Conservation (phyloP, 2,888 invertebrate species). For the Tinea trinotella region DNA sequence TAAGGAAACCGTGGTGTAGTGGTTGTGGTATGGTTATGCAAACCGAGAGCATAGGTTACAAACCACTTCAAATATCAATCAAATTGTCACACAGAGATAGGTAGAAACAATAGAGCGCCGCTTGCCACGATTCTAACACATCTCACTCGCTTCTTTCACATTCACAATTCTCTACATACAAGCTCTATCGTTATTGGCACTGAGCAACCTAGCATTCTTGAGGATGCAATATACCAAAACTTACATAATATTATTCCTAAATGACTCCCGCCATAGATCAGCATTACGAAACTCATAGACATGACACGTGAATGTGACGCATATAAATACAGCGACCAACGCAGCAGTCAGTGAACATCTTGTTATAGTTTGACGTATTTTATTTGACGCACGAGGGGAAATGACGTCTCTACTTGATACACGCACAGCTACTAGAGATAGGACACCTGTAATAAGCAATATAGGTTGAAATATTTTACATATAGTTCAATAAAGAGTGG, state of each 20-base stretch:
- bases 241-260: slow-evolving; percentile 87
- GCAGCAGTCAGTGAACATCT: slow-evolving; percentile 87
- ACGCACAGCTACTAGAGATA: slow-evolving; percentile 84
- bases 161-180: too few relatives aligned
- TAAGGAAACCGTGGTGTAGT: too few relatives aligned
- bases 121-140: too few relatives aligned
- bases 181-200: too few relatives aligned
- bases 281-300: slow-evolving; percentile 85
- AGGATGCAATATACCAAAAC: slow-evolving; percentile 34
- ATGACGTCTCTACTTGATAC: slow-evolving; percentile 88
- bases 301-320: slow-evolving; percentile 87
- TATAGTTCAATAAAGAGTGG: too few relatives aligned
- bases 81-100: too few relatives aligned
- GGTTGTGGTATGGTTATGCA: too few relatives aligned
- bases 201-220: too few relatives aligned
- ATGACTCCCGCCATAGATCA: slow-evolving; percentile 81
- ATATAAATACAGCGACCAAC: slow-evolving; percentile 81
- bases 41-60: too few relatives aligned
- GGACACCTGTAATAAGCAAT: slow-evolving; percentile 71
- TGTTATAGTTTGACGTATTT: slow-evolving; percentile 89
- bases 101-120: too few relatives aligned
- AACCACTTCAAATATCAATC: too few relatives aligned
- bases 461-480: neutral
- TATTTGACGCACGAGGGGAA: slow-evolving; percentile 85
- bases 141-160: too few relatives aligned